Percentiles rank a stretch among this genome's conserved stretches.
Conservation (phyloP, 2,888 invertebrate genomes). For the Schizaphis graminum region DNA sequence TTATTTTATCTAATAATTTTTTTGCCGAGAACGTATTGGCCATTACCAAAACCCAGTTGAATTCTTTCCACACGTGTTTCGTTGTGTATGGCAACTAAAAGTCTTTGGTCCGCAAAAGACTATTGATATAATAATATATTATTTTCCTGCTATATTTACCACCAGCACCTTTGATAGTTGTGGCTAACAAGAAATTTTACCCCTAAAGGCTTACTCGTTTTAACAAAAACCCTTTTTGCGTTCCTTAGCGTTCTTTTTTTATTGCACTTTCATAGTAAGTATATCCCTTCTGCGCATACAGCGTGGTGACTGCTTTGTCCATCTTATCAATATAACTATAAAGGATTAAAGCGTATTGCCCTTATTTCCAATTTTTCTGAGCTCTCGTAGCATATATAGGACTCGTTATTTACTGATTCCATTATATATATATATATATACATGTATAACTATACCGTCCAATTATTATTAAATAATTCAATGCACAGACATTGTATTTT, state of each 20-base stretch:
- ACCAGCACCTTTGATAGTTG: slow-evolving; percentile 50
- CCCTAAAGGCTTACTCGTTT: slow-evolving; percentile 25
- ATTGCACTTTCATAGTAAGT: slow-evolving; percentile 3
- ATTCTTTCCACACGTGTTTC: neutral
- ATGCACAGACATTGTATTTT: neutral
- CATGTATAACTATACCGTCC: neutral
- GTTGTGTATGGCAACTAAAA: neutral
- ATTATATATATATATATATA: neutral
- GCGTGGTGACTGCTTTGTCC: neutral
- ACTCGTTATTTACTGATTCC: neutral
- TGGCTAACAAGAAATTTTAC: slow-evolving; percentile 53
- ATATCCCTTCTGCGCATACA: neutral
- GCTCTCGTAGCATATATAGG: neutral
- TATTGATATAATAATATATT: slow-evolving; percentile 54
- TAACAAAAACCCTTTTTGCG: slow-evolving; percentile 43
- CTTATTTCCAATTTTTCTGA: slow-evolving; percentile 16
- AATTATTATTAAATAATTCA: neutral
- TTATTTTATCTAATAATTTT: slow-evolving; percentile 30
- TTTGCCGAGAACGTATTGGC: neutral
- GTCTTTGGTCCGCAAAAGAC: slow-evolving; percentile 42
- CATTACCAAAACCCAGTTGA: slow-evolving; percentile 2
- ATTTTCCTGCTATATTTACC: slow-evolving; percentile 25
- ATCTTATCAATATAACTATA: neutral
- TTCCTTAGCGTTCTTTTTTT: neutral
- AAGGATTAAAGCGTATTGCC: neutral